phyloP scores from a whole-genome alignment of 2,888 invertebrate species.

The Pedicia rivosa region DNA sequence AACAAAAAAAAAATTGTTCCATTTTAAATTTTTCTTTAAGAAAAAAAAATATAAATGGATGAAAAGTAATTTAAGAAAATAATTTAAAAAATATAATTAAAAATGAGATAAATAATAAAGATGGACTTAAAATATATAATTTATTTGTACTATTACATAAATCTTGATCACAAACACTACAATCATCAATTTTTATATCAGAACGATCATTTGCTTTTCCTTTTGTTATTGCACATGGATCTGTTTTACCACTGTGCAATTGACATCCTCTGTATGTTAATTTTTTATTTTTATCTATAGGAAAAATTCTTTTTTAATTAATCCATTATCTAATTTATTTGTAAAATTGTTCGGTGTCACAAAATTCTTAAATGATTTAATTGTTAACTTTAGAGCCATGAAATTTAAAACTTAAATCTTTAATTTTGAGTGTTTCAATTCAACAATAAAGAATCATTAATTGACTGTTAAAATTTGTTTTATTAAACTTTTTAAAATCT shows the following conservation, averaged over 20 bases:
- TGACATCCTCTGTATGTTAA: slow-evolving; percentile 28
- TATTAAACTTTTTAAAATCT: too few species aligned
- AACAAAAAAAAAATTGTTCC: too few species aligned
- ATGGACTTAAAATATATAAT: background rate
- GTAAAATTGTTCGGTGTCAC: background rate
- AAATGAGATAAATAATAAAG: background rate
- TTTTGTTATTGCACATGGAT: slow-evolving; percentile 24
- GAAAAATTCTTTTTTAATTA: background rate
- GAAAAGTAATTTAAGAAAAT: too few species aligned
- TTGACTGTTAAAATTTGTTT: too few species aligned
- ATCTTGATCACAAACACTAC: slow-evolving; percentile 23
- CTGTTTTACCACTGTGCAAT: slow-evolving; percentile 24
- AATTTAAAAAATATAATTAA: background rate
- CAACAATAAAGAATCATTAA: too few species aligned
- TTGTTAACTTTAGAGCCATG: too few species aligned
- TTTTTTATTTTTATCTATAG: slow-evolving; percentile 12
- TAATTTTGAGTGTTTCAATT: too few species aligned
- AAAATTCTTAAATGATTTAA: too few species aligned
- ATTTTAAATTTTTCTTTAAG: too few species aligned
- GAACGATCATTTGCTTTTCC: slow-evolving; percentile 13
- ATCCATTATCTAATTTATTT: background rate
- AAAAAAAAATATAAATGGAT: too few species aligned
- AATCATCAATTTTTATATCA: slow-evolving; percentile 18
- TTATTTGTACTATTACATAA: slow-evolving; percentile 19
- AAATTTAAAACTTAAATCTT: too few species aligned